Evolutionary conservation across 2,113 vertebrate genomes (phyloP), one percentile per base, ranked within the genome.

Genomic region (Pagrus major): DNA sequence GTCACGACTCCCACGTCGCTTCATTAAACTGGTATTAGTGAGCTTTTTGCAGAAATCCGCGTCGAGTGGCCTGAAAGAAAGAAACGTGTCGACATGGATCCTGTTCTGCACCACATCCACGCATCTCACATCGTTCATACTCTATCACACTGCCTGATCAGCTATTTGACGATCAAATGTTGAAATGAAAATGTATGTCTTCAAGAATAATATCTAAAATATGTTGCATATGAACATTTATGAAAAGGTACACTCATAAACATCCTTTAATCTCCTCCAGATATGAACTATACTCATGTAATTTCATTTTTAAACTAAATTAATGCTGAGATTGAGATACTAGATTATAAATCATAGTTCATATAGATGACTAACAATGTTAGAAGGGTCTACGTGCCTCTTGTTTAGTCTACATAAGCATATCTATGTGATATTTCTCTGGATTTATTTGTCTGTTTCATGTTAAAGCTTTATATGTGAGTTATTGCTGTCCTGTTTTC

Each of bases 91-190:
- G 47, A 69, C 90, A 93, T 90, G 90, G 89, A 92, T 93, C 84
- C 84, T 73, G 76, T 79, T 69, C 78, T 49, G 66, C 81, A 78
- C 83, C 76, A 69, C 92, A 85, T 80, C 80, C 90, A 92, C 78
- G 44, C 92, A 90, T 93, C 81, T 74, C 83, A 89, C 76, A 61
- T 81, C 90, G 91, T 91, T 85, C 92, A 92, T 87, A 77, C 61
- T 88, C 83, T n/a, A 63, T 37, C 75, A 82, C 75, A 78, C 52
- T 49, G 55, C 49, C 71, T 51, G 59, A 70, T 76, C 78, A 77
- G 75, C 65, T 74, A 44, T 76, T 51, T 54, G 56, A 59, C 33
- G 83, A 27, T 18, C 3, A 56, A 71, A 23, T 29, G 61, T 23
- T 71, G 64, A 59, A 33, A 23, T 35, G 21, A 85, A 71, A 16